Evolutionary conservation across 2,113 vertebrate genomes (phyloP), one percentile per base, ranked within the genome.

Genomic region (Paraplagusia blochii): DNA sequence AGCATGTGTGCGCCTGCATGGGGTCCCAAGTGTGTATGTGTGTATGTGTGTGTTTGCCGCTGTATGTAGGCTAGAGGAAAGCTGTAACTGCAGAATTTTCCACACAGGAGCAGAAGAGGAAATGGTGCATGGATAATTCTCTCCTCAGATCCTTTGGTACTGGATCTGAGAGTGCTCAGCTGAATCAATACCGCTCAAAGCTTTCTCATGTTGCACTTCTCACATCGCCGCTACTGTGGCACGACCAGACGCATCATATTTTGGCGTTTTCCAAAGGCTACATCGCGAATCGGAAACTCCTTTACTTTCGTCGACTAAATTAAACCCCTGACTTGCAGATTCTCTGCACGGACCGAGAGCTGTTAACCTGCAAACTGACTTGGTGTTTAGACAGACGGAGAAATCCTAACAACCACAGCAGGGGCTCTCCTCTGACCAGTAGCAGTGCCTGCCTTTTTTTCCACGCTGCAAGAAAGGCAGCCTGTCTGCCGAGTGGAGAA

Each of bases 81-180:
- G 74, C 82, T 79, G 54, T 55, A 81, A 53, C 72, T 79, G 84
- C 82, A 77, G 75, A 80, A 70, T 79, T 77, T 66, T 81, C 68
- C 74, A 74, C 76, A 74, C 62, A 80, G 80, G 73, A 77, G 58
- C 56, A 69, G 54, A 44, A 61, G 74, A 75, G 83, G 85, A 88
- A 88, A 88, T 89, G 82, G 85, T 87, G 85, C 86, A 83, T 86
- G 85, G 83, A 85, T 87, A 88, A 89, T 85, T 86, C 80, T 79
- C 66, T 72, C 80, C 64, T 77, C 78, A 80, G 79, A 83, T 85
- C 81, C 71, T 82, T 74, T 76, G 66, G 68, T 81, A 64, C 77
- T 78, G 36, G 61, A 77, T 70, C 47, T 1, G 53, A 83, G 79
- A 83, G 76, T 82, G 78, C 72, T 81, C 60, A 50, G 70, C 79